Percentiles rank a stretch among this genome's conserved stretches.
These are phyloP conservation scores for Lasioglossum figueresi DNA, from an alignment of 2,888 invertebrate species.

Conservation along the genomic window DNA sequence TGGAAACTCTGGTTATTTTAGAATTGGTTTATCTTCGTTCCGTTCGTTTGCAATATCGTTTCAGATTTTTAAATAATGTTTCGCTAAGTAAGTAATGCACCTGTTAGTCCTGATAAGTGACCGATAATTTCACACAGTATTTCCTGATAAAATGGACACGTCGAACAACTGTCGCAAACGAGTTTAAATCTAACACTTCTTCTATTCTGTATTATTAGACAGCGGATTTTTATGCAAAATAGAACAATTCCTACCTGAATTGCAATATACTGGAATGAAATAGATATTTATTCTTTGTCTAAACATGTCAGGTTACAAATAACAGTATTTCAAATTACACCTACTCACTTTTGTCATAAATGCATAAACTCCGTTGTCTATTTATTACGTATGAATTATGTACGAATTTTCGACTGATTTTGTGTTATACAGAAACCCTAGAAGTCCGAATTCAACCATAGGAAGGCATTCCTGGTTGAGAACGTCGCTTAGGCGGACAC, in stretches of 20 bases:
- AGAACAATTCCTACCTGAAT: too few relatives aligned
- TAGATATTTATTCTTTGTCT: too few relatives aligned
- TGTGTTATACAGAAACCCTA: conserved; percentile 82
- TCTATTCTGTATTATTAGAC: background rate
- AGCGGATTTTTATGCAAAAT: too few relatives aligned
- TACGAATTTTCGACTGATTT: conserved; percentile 27
- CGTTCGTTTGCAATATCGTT: background rate
- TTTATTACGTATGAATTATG: background rate
- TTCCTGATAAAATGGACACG: background rate
- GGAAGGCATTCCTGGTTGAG: conserved; percentile 94
- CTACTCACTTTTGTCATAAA: too few relatives aligned
- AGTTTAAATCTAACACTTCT: background rate
- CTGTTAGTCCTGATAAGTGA: background rate
- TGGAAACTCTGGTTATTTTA: background rate
- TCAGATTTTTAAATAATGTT: background rate
- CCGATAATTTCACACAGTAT: background rate
- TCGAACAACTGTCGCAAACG: too few relatives aligned
- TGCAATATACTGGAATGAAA: too few relatives aligned
- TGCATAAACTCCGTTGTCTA: too few relatives aligned
- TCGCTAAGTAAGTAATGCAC: background rate
- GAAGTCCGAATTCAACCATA: conserved; percentile 87
- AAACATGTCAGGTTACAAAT: too few relatives aligned
- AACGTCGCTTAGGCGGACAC: conserved; percentile 92
- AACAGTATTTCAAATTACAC: too few relatives aligned
- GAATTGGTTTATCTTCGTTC: background rate